Base-by-base conservation (phyloP, 2,113 vertebrate genomes). In the Lasiurus cinereus region DNA sequence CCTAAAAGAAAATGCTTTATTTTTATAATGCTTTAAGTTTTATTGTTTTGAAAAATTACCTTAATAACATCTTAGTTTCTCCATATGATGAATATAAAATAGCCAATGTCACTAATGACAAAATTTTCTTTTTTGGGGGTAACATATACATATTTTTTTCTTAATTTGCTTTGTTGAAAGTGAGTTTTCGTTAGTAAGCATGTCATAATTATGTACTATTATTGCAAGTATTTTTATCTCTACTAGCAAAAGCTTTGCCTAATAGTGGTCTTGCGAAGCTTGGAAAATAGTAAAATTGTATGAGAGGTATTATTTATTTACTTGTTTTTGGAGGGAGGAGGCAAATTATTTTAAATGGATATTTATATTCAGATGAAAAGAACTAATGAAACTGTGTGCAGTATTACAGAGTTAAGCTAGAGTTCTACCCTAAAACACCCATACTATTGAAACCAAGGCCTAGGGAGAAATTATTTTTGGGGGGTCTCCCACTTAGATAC, bases 261-360 rank as follows among this genome's bases (percentile, higher is more conserved):
- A 33, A 50, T 3, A 54, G 31, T 56, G 5, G 5, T 87, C 7
- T 91, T 70, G 18, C 16, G 59, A 69, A 64, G 2, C 19, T 74
- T 70, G 3, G 36, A 85, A 80, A 93, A 83, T 14, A 54, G 3
- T 52, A 21, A 78, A 1, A 84, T 36, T 80, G 3, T 52, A 56
- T 5, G 6, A 13, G 66, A 76, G 31, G 19, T 59, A 16, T 56
- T 18, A 5, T 54, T 21, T n/a, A 48, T 21, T 29, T 43, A 36
- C 48, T 43, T 50, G 48, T 48, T 52, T 52, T 52, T 6, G 16
- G 27, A 27, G 27, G 29, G 24, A 3, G n/a, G 8, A 48, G 91
- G 70, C 72, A 96, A 90, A 97, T 96, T 96, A 96, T 97, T 95
- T 97, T 90, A 96, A 90, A 80, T 73, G 74, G 88, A 69, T 97